phyloP scores from a whole-genome alignment of 2,797 vertebrate genomes.

The Scyliorhinus canicula region DNA sequence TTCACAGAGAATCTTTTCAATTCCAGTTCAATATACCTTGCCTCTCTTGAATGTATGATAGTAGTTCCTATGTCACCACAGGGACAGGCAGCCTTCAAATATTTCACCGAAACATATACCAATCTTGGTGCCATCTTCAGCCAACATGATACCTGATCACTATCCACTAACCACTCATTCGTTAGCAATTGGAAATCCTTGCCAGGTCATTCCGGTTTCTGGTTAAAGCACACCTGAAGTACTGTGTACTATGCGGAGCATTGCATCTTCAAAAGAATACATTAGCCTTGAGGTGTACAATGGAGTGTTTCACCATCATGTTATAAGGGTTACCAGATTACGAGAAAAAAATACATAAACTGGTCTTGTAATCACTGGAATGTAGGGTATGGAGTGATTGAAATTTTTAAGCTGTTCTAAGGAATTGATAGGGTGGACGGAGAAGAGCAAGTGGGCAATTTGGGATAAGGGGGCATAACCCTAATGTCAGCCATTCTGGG shows the following conservation, averaged over 20 bases:
- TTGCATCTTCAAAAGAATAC: background rate
- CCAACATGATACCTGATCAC: background rate
- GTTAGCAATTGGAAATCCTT: background rate
- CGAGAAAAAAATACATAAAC: background rate
- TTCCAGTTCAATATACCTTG: background rate
- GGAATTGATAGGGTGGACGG: background rate
- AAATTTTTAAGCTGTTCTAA: background rate
- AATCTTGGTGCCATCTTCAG: background rate
- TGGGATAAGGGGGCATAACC: too few relatives aligned
- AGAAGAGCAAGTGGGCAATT: too few relatives aligned
- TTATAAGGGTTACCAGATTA: background rate
- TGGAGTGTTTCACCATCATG: background rate
- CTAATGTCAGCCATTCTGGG: background rate
- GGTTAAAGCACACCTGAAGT: background rate
- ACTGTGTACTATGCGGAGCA: background rate
- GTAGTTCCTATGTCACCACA: background rate
- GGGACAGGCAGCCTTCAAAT: background rate
- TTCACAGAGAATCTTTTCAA: background rate
- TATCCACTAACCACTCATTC: background rate
- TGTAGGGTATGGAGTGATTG: background rate
- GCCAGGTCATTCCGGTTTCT: background rate
- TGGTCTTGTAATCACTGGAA: background rate
- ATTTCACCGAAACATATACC: background rate
- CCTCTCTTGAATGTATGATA: background rate
- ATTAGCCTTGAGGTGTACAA: background rate